Evolutionary conservation across 2,113 vertebrate genomes (phyloP).

Genomic region (Aptenodytes forsteri): DNA sequence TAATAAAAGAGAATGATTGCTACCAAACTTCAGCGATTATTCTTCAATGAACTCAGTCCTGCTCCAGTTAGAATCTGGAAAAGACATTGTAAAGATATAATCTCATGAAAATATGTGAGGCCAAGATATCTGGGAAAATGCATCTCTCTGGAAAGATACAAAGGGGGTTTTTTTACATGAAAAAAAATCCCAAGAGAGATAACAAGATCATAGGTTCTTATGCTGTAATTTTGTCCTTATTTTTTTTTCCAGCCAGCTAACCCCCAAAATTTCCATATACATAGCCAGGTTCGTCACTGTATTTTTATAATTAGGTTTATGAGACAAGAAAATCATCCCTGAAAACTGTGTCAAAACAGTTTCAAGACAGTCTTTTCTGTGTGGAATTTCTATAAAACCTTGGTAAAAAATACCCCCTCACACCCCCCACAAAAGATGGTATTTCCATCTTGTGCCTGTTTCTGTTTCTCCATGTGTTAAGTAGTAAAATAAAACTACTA

Average conservation of each 20-base stretch:
- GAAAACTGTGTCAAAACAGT: neutral
- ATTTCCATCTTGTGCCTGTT: neutral
- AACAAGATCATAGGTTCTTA: neutral
- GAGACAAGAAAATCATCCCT: neutral
- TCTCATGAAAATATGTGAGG: neutral
- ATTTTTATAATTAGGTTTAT: neutral
- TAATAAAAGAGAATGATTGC: neutral
- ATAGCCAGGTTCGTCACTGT: neutral
- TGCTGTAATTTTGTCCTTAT: neutral
- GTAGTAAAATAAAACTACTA: neutral
- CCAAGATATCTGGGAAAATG: slow-evolving; percentile 13
- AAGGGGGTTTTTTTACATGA: neutral
- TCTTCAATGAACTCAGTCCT: neutral
- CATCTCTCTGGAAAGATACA: neutral
- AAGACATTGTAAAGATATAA: slow-evolving; percentile 18
- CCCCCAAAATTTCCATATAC: neutral
- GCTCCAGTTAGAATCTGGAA: neutral
- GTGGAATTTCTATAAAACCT: neutral
- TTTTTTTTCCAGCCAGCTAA: neutral
- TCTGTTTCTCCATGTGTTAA: neutral
- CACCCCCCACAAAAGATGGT: neutral
- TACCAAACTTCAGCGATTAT: neutral
- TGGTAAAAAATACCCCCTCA: neutral
- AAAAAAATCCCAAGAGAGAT: neutral
- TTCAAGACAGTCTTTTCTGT: neutral